A percentile compares a stretch with the other conserved stretches of the same genome.
phyloP scores from a whole-genome alignment of 1,140 invertebrate species.

The Mylabris phalerata region DNA sequence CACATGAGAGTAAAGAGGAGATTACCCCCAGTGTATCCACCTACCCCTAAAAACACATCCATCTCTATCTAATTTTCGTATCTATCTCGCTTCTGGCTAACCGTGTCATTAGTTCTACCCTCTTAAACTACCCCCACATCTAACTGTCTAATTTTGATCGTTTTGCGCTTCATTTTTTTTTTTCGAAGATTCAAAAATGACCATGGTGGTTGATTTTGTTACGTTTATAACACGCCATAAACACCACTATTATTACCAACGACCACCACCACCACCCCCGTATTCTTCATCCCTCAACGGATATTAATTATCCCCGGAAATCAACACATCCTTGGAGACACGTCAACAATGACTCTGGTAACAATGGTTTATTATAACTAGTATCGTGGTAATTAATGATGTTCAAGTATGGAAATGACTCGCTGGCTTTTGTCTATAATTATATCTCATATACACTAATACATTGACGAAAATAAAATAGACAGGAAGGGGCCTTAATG shows the following conservation, averaged over 20 bases:
- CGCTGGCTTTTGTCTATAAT: slow-evolving; percentile 36
- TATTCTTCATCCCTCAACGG: neutral
- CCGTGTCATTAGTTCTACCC: slow-evolving; percentile 25
- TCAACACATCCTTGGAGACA: slow-evolving; percentile 40
- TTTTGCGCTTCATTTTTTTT: no score
- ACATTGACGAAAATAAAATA: no score
- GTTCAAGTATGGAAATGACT: slow-evolving; percentile 36
- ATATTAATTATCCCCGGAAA: slow-evolving; percentile 37
- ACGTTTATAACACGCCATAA: no score
- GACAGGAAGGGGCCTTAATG: no score
- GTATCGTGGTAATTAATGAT: slow-evolving; percentile 39
- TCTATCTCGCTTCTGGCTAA: neutral
- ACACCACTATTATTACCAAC: no score
- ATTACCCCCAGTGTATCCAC: slow-evolving; percentile 21
- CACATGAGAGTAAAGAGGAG: slow-evolving; percentile 34
- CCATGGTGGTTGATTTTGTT: no score
- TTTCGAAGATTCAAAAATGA: no score
- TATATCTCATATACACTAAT: slow-evolving; percentile 17
- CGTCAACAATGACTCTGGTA: slow-evolving; percentile 35
- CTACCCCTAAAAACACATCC: neutral
- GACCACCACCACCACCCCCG: no score
- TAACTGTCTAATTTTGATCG: no score
- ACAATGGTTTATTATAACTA: slow-evolving; percentile 41
- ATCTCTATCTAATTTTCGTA: neutral
- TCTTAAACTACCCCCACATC: neutral